Conservation (phyloP, 1,140 invertebrate species). For the Euschistus heros region DNA sequence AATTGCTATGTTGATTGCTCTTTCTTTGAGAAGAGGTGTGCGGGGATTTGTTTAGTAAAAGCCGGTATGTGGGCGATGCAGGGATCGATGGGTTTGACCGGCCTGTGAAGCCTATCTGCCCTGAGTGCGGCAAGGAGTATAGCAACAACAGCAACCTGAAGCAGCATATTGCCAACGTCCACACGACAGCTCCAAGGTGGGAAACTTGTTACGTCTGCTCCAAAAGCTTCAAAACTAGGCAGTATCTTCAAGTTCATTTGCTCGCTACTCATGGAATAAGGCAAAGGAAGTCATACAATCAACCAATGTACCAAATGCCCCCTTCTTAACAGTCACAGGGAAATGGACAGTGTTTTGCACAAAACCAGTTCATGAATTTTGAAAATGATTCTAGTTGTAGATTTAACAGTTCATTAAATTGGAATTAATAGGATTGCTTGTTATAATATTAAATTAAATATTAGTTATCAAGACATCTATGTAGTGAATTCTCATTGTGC, state of each 20-base stretch:
- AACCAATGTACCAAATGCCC: conserved; percentile 10
- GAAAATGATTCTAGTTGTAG: conserved; percentile 1
- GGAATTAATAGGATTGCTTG: neutral
- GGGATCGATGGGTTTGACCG: conserved; percentile 28
- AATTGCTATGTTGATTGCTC: conserved; percentile 9
- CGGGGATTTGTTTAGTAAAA: conserved; percentile 16
- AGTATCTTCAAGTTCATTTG: conserved; percentile 58
- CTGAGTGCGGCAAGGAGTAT: conserved; percentile 55
- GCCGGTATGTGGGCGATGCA: conserved; percentile 19
- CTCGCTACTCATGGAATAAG: conserved; percentile 54
- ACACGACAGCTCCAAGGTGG: conserved; percentile 49
- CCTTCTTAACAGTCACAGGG: conserved; percentile 9
- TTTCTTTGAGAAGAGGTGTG: conserved; percentile 11
- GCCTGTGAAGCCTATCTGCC: conserved; percentile 48
- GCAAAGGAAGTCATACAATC: conserved; percentile 38
- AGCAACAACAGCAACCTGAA: conserved; percentile 55
- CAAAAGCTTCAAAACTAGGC: conserved; percentile 57
- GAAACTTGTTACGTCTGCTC: conserved; percentile 51
- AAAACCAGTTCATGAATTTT: conserved; percentile 5
- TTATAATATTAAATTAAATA: neutral
- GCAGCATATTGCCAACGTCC: conserved; percentile 62
- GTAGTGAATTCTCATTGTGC: conserved; percentile 8
- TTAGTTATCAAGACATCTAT: neutral
- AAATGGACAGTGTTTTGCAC: neutral
- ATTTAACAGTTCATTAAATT: neutral